These are phyloP conservation scores for Labeo rohita DNA, from an alignment of 2,113 vertebrate species.

Conservation along the genomic window DNA sequence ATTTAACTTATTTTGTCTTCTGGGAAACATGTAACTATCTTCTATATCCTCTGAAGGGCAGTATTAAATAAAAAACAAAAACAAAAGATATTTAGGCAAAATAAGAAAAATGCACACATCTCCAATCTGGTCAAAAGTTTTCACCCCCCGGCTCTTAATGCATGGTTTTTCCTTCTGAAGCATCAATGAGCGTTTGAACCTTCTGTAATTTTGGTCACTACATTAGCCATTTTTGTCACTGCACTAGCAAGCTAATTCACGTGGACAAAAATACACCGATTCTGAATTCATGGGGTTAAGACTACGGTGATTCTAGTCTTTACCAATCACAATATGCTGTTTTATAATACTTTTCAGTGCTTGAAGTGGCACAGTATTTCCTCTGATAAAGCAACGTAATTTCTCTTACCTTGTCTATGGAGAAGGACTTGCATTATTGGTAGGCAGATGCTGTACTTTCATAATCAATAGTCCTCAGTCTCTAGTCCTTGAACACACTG, in stretches of 20 bases:
- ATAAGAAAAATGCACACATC: too few species aligned
- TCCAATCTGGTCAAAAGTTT: too few species aligned
- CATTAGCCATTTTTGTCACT: too few species aligned
- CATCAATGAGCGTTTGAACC: too few species aligned
- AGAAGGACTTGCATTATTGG: background rate
- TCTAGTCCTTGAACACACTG: background rate
- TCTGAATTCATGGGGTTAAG: background rate
- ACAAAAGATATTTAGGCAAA: too few species aligned
- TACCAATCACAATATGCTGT: background rate
- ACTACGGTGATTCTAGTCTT: background rate
- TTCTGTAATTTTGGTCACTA: too few species aligned
- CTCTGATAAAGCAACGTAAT: background rate
- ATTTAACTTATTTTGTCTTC: too few species aligned
- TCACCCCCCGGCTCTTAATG: too few species aligned
- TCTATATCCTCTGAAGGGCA: too few species aligned
- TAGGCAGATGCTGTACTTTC: constrained; percentile 15
- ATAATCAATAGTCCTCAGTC: background rate
- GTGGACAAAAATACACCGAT: background rate
- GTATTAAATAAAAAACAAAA: too few species aligned
- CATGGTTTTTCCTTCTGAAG: too few species aligned
- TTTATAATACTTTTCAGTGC: background rate
- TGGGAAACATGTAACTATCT: too few species aligned
- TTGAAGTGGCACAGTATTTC: background rate
- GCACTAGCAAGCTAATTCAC: background rate
- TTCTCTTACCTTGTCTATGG: background rate